Evolutionary conservation across 2,888 invertebrate species (phyloP), one percentile per base, ranked within the genome.

Genomic region (Clostera curtula): DNA sequence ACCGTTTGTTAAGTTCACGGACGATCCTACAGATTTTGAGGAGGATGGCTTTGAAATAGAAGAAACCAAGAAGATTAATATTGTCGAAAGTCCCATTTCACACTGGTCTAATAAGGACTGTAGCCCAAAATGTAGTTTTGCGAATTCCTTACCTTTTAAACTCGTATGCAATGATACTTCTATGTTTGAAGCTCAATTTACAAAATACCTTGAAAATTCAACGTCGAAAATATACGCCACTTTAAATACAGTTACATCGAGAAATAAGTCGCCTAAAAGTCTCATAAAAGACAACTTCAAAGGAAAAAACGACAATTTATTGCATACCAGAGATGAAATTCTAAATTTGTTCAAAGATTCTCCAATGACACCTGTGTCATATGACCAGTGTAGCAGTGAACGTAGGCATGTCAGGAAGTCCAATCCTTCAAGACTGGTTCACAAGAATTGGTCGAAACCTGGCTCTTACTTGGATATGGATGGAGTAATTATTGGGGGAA

Each of bases 261-360:
- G 56, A 21, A 72, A 67, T 36, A 75, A 72, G 24, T 73, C 75
- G 0, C 74, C 76, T 2, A 60, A 58, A 29, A 75, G 62, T 36
- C 29, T 73, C 8, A 68, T 69, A 2, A 58, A 50, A 30, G 63
- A 61, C n/a, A 59, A 60, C 12, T 56, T 60, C 20, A 61, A 56
- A 12, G 60, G 43, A 4, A 30, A 45, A 2, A 63, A 49, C 15
- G 70, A 76, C 25, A 62, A 68, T 25, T 56, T 67, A 8, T 43
- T 51, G 6, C 66, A 67, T 13, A 76, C 79, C 0, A 52, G 83
- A 7, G 82, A 83, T 20, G 76, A 80, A 23, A 62, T 83, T 13
- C 39, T 83, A 7, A 77, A 82, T 37, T 73, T 83, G 73, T 75
- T 83, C 12, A 83, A 82, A 52, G 75, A 83, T 49, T 68, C 80